These are phyloP conservation scores for Cyrtonyx montezumae DNA, from an alignment of 2,113 vertebrate species.

Conservation along the genomic window DNA sequence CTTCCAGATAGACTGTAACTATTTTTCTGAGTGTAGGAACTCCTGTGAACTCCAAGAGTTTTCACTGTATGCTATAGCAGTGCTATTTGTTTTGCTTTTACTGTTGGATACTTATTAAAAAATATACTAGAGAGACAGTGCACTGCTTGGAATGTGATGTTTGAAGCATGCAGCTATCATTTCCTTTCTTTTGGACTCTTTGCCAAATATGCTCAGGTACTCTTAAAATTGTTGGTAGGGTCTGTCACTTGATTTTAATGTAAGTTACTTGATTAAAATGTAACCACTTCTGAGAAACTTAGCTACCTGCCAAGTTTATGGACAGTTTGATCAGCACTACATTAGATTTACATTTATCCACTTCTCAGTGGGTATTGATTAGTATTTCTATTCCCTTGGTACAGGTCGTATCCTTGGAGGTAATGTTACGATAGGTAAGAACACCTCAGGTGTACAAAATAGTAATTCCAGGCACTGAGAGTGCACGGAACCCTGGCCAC, in stretches of 20 bases:
- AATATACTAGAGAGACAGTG: not conserved
- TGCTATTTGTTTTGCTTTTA: not conserved
- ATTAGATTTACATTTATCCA: not conserved
- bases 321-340: not conserved
- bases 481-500: not conserved
- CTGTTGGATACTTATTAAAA: not conserved
- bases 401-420: rapidly evolving
- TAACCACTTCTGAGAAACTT: not conserved
- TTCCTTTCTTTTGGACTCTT: not conserved
- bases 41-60: not conserved
- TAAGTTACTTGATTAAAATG: not conserved
- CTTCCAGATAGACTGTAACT: not conserved
- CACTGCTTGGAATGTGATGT: not conserved
- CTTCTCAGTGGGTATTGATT: not conserved
- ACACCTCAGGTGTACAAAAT: not conserved
- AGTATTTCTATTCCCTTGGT: not conserved
- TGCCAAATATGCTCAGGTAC: not conserved
- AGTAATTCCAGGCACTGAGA: not conserved
- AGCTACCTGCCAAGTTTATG: not conserved
- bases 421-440: not conserved
- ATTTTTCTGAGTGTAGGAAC: not conserved
- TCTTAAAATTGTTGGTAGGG: not conserved
- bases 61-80: not conserved
- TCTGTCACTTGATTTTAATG: not conserved
- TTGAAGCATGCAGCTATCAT: not conserved